Percentiles rank a stretch among this genome's conserved stretches.
phyloP scores from a whole-genome alignment of 2,113 vertebrate species.

The Hemibates koningsi region DNA sequence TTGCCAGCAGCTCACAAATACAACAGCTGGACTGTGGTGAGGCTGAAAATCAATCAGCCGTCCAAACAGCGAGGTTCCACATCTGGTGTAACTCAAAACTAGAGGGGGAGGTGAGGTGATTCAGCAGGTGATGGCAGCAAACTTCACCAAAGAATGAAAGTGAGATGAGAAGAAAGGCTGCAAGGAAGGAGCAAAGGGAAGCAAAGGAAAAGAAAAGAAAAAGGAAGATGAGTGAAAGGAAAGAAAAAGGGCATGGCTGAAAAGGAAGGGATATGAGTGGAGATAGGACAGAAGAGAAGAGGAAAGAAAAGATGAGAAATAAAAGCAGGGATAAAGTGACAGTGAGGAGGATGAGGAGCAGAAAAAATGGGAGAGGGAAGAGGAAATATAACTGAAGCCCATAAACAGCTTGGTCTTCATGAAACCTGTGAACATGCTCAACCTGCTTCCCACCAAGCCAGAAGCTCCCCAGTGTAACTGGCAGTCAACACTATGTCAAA shows the following conservation, averaged over 20 bases:
- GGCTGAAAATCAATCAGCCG: slow-evolving; percentile 86
- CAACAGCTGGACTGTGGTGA: slow-evolving; percentile 80
- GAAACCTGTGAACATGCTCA: background rate
- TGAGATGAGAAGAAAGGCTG: background rate
- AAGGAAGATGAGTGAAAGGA: background rate
- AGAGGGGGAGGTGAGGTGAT: slow-evolving; percentile 44
- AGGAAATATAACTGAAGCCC: background rate
- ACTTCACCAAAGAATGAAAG: slow-evolving; percentile 23
- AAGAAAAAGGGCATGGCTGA: background rate
- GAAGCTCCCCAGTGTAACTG: background rate
- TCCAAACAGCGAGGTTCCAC: slow-evolving; percentile 76
- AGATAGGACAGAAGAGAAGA: too few species aligned
- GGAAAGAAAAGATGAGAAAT: background rate
- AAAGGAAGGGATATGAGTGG: background rate
- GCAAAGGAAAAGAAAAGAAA: background rate
- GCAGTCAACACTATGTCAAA: background rate
- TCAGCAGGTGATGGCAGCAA: slow-evolving; percentile 84
- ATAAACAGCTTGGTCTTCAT: background rate
- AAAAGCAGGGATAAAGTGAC: background rate
- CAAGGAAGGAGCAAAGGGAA: background rate
- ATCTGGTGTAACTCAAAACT: slow-evolving; percentile 86
- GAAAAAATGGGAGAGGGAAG: background rate
- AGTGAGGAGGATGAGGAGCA: background rate
- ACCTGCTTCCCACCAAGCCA: background rate
- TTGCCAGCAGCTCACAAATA: slow-evolving; percentile 49